phyloP scores from a whole-genome alignment of 1,140 invertebrate genomes.

The Oscheius sp. region DNA sequence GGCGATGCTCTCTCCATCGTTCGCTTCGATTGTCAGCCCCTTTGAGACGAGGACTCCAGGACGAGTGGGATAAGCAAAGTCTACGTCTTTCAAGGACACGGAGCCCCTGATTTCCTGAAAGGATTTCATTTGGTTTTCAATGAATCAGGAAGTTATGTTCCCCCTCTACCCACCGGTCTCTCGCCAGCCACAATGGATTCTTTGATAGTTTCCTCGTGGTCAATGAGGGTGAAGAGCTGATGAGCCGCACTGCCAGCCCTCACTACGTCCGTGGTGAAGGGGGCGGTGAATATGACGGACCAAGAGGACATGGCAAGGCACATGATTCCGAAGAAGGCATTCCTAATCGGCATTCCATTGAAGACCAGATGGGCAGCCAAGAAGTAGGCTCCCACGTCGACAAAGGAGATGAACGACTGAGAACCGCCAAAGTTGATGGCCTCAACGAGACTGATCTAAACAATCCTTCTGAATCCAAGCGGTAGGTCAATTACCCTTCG shows the following conservation, averaged over 20 bases:
- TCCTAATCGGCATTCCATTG: neutral
- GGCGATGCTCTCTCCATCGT: slow-evolving; percentile 79
- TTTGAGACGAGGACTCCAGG: slow-evolving; percentile 68
- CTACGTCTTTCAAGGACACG: slow-evolving; percentile 59
- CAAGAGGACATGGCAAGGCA: neutral
- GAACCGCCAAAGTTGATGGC: neutral
- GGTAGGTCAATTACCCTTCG: neutral
- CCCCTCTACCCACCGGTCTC: neutral
- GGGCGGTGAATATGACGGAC: neutral
- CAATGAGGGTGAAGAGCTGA: neutral
- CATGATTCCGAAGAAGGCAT: neutral
- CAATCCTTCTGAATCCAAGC: too few relatives aligned
- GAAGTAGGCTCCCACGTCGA: neutral
- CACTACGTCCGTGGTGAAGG: neutral
- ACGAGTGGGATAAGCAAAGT: slow-evolving; percentile 62
- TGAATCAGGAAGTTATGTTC: neutral
- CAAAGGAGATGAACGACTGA: neutral
- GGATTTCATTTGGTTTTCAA: neutral
- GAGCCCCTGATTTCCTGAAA: slow-evolving; percentile 11
- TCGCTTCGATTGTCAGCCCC: slow-evolving; percentile 73
- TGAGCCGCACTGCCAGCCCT: neutral
- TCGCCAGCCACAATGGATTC: neutral
- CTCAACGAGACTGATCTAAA: too few relatives aligned
- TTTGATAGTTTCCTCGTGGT: neutral
- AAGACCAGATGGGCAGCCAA: neutral